Evolutionary conservation across 2,888 invertebrate species (phyloP), one percentile per base, ranked within the genome.

Genomic region (Oscheius sp.): DNA sequence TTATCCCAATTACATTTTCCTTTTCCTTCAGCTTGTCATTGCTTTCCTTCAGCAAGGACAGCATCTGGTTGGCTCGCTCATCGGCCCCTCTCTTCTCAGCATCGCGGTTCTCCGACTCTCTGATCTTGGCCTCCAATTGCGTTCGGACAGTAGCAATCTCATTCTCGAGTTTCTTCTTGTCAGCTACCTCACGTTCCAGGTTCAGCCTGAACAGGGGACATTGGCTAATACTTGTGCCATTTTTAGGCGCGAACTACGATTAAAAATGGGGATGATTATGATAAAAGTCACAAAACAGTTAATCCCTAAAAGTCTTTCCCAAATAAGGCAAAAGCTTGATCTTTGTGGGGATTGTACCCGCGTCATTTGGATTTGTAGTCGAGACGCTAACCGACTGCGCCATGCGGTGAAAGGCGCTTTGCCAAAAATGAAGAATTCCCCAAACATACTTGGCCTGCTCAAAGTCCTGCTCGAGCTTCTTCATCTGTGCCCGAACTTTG

Each of bases 21-120:
- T 42, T 37, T 10, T 81, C 78, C 5, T 65, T 29, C 2, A 58
- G 21, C 50, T 78, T 79, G 0, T 47, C 58, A 42, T 73, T 73
- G 5, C 59, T 78, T 7, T 57, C 48, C 4, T 68, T 71, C 13
- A 78, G 63, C 55, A 76, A 66, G n/a, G 58, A 55, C 9, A 78
- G 2, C 73, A 75, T 58, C n/a, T 79, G 76, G 10, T 71, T 73
- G 55, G 74, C 51, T 48, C 76, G 63, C 33, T 79, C 75, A 11
- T 62, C 62, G 1, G 76, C 75, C 32, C 74, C 76, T 42, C 70
- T 80, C 73, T 70, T 78, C 59, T 80, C 79, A 48, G 35, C 60
- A 13, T 76, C 73, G 10, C 75, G 32, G 53, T 60, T 50, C 21
- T 73, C 68, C 33, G 50, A n/a, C 42, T 74, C 74, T 35, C 63